phyloP scores from a whole-genome alignment of 1,140 invertebrate species.

The Lucilia cuprina region DNA sequence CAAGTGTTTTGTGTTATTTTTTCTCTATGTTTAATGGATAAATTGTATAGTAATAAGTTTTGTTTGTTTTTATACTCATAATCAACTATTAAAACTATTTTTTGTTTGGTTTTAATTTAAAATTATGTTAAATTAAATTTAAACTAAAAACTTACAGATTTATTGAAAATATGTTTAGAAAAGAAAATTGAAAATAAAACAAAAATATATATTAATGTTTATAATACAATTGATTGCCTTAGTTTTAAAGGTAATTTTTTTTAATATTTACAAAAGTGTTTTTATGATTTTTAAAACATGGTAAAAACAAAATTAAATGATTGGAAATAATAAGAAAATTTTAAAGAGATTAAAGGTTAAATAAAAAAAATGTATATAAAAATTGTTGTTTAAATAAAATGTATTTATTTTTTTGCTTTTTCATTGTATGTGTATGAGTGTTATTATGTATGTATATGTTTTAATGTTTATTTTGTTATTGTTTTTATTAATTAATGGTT shows the following conservation, averaged over 20 bases:
- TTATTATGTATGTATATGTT: neutral
- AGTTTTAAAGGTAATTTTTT: neutral
- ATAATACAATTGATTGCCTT: neutral
- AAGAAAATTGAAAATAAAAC: neutral
- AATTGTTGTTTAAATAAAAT: neutral
- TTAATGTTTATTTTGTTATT: neutral
- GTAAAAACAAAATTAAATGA: too few species aligned
- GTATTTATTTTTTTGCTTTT: neutral
- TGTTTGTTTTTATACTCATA: neutral
- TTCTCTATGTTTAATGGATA: neutral
- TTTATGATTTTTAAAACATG: too few species aligned
- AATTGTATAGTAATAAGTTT: neutral
- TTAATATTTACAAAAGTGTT: neutral
- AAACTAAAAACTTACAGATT: neutral
- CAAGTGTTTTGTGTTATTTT: neutral
- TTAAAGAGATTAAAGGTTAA: too few species aligned
- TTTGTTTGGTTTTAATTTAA: neutral
- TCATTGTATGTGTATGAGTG: neutral
- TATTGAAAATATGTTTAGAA: neutral
- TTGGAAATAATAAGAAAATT: too few species aligned
- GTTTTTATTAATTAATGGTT: neutral
- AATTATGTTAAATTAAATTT: neutral
- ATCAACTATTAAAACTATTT: neutral
- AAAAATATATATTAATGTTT: neutral
- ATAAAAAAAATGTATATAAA: neutral